phyloP scores from a whole-genome alignment of 2,797 vertebrate genomes.

The Poecile montanus region DNA sequence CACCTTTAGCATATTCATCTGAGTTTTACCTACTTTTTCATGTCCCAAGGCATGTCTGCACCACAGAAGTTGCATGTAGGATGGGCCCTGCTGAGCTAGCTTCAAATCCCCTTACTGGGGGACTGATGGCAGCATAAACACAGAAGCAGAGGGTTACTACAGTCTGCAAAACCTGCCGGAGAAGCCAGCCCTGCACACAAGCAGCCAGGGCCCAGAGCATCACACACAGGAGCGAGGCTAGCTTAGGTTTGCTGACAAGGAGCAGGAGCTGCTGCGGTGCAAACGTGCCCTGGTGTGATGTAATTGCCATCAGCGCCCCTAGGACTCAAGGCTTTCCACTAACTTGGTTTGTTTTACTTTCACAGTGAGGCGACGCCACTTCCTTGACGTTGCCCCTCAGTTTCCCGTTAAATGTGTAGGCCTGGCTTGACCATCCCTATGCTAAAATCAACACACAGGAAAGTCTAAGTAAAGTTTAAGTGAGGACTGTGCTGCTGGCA shows the following conservation, averaged over 20 bases:
- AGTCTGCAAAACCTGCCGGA: not conserved
- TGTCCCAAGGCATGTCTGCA: not conserved
- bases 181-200: not conserved
- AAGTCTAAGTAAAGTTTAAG: slow-evolving; percentile 25
- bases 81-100: not conserved
- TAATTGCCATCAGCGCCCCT: not conserved
- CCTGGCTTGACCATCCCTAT: not conserved
- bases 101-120: not conserved
- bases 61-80: not conserved
- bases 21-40: not conserved
- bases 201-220: too few relatives aligned
- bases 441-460: not conserved
- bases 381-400: not conserved
- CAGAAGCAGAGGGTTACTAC: not conserved
- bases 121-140: not conserved
- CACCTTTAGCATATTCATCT: not conserved
- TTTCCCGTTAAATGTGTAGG: not conserved
- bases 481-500: slow-evolving; percentile 31
- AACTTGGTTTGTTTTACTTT: not conserved
- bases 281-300: not conserved
- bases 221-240: fast-evolving
- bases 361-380: not conserved
- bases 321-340: not conserved
- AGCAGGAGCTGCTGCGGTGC: not conserved
- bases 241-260: not conserved